Percentiles rank a stretch among this genome's conserved stretches.
Conservation (phyloP, 2,888 invertebrate genomes). For the Xanthorhoe spadicearia region DNA sequence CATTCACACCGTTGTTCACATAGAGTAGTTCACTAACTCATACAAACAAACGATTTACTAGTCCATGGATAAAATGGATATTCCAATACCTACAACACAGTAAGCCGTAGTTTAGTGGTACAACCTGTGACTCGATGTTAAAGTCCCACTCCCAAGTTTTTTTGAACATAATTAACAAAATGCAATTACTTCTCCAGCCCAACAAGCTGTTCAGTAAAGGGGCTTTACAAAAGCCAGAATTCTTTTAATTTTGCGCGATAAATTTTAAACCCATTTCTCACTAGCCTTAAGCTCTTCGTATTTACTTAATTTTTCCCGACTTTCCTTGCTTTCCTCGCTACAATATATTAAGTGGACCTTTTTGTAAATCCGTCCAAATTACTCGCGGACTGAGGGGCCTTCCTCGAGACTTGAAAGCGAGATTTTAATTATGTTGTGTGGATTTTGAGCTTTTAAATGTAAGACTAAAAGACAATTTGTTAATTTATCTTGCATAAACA, state of each 20-base stretch:
- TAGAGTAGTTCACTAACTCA: too few relatives aligned
- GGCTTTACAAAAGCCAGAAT: slow-evolving; percentile 29
- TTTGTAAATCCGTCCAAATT: slow-evolving; percentile 68
- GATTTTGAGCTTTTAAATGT: slow-evolving; percentile 48
- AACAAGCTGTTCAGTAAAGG: slow-evolving; percentile 22
- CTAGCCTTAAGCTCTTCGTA: slow-evolving; percentile 56
- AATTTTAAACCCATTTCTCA: slow-evolving; percentile 62
- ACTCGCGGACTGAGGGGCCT: slow-evolving; percentile 55
- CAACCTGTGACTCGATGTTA: not conserved
- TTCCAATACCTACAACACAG: not conserved
- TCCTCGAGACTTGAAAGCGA: slow-evolving; percentile 52
- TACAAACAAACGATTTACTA: too few relatives aligned
- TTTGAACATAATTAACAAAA: slow-evolving; percentile 9
- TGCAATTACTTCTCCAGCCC: slow-evolving; percentile 14
- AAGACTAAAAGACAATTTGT: slow-evolving; percentile 16
- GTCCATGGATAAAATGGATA: not conserved
- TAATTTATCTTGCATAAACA: not conserved
- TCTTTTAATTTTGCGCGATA: slow-evolving; percentile 52
- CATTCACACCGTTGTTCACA: too few relatives aligned
- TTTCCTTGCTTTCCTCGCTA: slow-evolving; percentile 49
- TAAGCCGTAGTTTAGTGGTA: not conserved
- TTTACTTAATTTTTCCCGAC: slow-evolving; percentile 59
- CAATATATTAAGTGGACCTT: slow-evolving; percentile 69
- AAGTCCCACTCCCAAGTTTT: not conserved
- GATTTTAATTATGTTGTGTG: slow-evolving; percentile 56